Evolutionary conservation across 2,888 invertebrate genomes (phyloP).

Genomic region (Epiperipatus broadwayi): DNA sequence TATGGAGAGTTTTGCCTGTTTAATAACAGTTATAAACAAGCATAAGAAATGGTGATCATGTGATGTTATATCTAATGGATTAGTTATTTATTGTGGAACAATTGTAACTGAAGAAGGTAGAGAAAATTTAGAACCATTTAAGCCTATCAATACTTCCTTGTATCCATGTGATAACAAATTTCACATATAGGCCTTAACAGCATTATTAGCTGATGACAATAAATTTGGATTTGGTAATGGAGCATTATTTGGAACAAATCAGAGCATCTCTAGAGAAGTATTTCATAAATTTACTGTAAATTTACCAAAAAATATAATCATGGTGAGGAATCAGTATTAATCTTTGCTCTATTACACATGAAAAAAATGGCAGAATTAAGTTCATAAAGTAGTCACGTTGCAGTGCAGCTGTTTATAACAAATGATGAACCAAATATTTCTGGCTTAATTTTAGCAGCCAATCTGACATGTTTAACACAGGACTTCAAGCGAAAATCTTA

Average conservation of each 20-base stretch:
- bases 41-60: too few species aligned
- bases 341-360: slow-evolving; percentile 98
- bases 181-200: slow-evolving; percentile 84
- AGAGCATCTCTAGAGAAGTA: slow-evolving; percentile 80
- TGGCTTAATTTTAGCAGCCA: slow-evolving; percentile 90
- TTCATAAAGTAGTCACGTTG: slow-evolving; percentile 90
- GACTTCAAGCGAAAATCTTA: too few species aligned
- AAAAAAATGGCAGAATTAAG: slow-evolving; percentile 99
- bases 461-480: slow-evolving; percentile 99
- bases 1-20: too few species aligned
- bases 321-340: slow-evolving; percentile 97
- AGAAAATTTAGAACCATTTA: too few species aligned
- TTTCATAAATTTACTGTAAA: slow-evolving; percentile 94
- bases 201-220: slow-evolving; percentile 90
- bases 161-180: too few species aligned
- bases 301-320: slow-evolving; percentile 83
- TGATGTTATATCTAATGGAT: too few species aligned
- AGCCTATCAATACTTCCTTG: too few species aligned
- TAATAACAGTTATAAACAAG: too few species aligned
- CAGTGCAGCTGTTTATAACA: slow-evolving; percentile 88
- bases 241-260: slow-evolving; percentile 91
- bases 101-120: too few species aligned
- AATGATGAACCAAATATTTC: slow-evolving; percentile 95
- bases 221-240: slow-evolving; percentile 99
- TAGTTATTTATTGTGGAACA: too few species aligned